Percentiles rank a stretch among this genome's conserved stretches.
These are phyloP conservation scores for human (Homo sapiens) DNA, from an alignment of 2,113 vertebrate genomes.

Conservation along the genomic window GRCh38 chr12:71393001-71393500, in stretches of 20 bases:
- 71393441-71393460: not conserved
- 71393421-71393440: not conserved
- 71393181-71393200: not conserved
- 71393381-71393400: not conserved
- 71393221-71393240: not conserved
- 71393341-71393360: not conserved
- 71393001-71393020: not conserved
- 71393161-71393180: not conserved
- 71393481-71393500: not conserved
- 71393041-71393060: not conserved
- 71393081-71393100: not conserved
- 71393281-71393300: not conserved
- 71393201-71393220: not conserved
- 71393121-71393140: slow-evolving; percentile 10
- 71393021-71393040: not conserved
- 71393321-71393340: not conserved
- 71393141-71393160: not conserved
- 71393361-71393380: not conserved
- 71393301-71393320: not conserved
- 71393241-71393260: not conserved
- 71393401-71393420: not conserved
- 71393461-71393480: not conserved
- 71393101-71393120: not conserved
- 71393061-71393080: not conserved
- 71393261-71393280: not conserved